Evolutionary conservation across 2,113 vertebrate species (phyloP), one percentile per base, ranked within the genome.

Genomic region (Otolemur garnettii): DNA sequence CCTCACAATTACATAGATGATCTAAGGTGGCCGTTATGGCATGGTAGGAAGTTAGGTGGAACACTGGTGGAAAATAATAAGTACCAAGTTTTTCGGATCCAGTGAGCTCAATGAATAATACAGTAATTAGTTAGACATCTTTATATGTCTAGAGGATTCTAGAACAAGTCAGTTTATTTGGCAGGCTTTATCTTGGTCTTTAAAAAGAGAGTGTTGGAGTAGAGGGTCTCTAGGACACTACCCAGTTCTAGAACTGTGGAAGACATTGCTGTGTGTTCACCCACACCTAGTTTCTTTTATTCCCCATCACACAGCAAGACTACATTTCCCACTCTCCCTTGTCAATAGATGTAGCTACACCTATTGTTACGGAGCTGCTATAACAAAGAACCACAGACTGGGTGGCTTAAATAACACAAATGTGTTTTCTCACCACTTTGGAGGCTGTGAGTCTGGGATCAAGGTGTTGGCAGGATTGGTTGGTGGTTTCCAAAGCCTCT

Each of bases 191-290:
- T 9, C n/a, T 38, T 21, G 19, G 22, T 13, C 17, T 79, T 55
- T 26, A 77, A 55, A 38, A 69, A 35, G n/a, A 11, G 21, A n/a
- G 15, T 55, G 5, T n/a, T 93, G 35, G 26, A 38, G 9, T 45
- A 68, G 21, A 66, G 45, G 19, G 10, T 1, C 3, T 28, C 19
- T 45, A 6, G 21, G 0, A 50, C 3, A 4, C 4, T 10, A 15
- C 35, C 35, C 1, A 33, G 7, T 74, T 93, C 55, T 66, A 53
- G 13, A 4, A 38, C 4, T 42, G 4, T 50, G 45, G 30, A 11
- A 78, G 55, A 72, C 80, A 66, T 12, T 57, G 6, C 15, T 59
- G 18, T 83, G 45, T 66, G 75, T 53, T 89, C 53, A 82, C 6
- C 19, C 69, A 93, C 55, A 24, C 12, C 3, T 19, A 14, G 28